Evolutionary conservation across 2,888 invertebrate species (phyloP).

Genomic region (Gnatocerus cornutus): DNA sequence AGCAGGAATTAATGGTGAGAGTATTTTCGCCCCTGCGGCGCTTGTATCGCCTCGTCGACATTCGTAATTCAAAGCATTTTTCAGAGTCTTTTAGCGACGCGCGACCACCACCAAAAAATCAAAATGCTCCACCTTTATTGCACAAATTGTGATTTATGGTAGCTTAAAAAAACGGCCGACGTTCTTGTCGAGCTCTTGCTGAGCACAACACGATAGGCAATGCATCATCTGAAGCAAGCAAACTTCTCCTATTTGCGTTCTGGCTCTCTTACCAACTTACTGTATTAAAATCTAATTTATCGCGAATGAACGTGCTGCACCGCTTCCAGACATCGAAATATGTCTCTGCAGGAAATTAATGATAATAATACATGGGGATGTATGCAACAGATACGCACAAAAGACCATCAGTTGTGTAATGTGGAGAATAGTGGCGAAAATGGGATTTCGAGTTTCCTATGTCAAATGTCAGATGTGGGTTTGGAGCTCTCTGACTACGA

Average conservation of each 20-base stretch:
- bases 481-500: not conserved
- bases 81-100: slow-evolving; percentile 33
- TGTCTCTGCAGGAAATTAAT: slow-evolving; percentile 33
- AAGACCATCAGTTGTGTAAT: slow-evolving; percentile 12
- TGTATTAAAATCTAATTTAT: slow-evolving; percentile 47
- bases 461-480: not conserved
- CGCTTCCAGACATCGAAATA: slow-evolving; percentile 20
- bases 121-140: slow-evolving; percentile 40
- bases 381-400: slow-evolving; percentile 30
- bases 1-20: slow-evolving; percentile 36
- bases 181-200: slow-evolving; percentile 40
- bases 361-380: slow-evolving; percentile 36
- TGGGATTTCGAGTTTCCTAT: not conserved
- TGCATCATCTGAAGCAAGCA: slow-evolving; percentile 24
- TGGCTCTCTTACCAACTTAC: slow-evolving; percentile 31
- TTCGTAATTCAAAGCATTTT: slow-evolving; percentile 33
- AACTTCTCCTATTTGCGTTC: slow-evolving; percentile 30
- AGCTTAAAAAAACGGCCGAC: slow-evolving; percentile 27
- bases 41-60: no score
- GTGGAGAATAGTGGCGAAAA: slow-evolving; percentile 2
- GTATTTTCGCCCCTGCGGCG: slow-evolving; percentile 11
- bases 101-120: slow-evolving; percentile 37
- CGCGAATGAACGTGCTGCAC: slow-evolving; percentile 38
- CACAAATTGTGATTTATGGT: slow-evolving; percentile 43
- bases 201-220: slow-evolving; percentile 30